A percentile compares a stretch with the other conserved stretches of the same genome.
Evolutionary conservation across 2,797 vertebrate genomes (phyloP).

Genomic region (Anas flavirostris): DNA sequence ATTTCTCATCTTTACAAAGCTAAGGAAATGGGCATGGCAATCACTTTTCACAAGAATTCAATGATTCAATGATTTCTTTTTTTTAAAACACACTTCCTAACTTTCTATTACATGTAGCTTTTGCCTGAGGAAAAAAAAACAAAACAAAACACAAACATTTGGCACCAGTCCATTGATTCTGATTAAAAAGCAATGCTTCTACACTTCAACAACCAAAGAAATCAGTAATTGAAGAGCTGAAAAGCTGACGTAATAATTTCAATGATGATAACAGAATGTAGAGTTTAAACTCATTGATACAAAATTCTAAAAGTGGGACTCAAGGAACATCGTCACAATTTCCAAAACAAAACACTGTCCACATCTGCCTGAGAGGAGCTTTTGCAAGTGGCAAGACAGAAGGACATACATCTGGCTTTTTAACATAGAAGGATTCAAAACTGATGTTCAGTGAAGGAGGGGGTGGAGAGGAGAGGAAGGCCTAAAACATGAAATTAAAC

Average conservation of each 20-base stretch:
- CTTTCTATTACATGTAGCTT: neutral
- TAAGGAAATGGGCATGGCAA: neutral
- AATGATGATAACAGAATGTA: rapidly evolving
- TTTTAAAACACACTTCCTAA: rapidly evolving
- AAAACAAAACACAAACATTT: neutral
- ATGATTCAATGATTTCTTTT: neutral
- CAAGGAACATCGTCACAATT: rapidly evolving
- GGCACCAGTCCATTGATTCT: neutral
- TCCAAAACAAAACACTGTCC: neutral
- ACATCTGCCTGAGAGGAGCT: neutral
- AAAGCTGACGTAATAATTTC: neutral
- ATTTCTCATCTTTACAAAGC: neutral
- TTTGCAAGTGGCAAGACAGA: neutral
- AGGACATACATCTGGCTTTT: neutral
- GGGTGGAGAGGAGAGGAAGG: neutral
- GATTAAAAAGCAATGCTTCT: neutral
- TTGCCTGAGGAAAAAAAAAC: neutral
- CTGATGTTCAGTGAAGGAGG: neutral
- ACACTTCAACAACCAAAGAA: neutral
- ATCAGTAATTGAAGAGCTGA: neutral
- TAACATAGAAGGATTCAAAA: neutral
- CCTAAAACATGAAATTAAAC: rapidly evolving
- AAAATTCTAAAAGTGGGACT: neutral
- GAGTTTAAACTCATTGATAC: neutral
- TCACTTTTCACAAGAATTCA: neutral